These are phyloP conservation scores for Pseudomugil gertrudae DNA, from an alignment of 2,797 vertebrate genomes.

Conservation along the genomic window DNA sequence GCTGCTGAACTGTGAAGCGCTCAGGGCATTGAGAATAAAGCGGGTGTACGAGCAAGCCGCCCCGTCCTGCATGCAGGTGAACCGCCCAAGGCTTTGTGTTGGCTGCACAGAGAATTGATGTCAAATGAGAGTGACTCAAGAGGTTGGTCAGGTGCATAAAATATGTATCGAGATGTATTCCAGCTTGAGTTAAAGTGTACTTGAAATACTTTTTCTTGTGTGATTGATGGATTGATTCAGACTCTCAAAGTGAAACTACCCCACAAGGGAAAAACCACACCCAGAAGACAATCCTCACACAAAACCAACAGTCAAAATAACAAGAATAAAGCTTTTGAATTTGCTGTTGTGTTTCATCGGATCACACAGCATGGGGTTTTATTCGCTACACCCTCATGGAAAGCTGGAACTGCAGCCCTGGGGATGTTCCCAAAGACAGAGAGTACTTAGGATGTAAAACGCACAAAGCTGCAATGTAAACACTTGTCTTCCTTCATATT, in stretches of 20 bases:
- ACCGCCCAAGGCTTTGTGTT: constrained; percentile 56
- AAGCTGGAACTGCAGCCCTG: constrained; percentile 32
- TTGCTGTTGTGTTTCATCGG: constrained; percentile 22
- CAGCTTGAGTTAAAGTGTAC: constrained; percentile 45
- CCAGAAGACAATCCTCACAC: constrained; percentile 12
- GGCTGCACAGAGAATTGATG: constrained; percentile 54
- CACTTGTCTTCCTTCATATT: constrained; percentile 75
- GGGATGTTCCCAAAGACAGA: constrained; percentile 52
- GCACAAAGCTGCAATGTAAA: constrained; percentile 66
- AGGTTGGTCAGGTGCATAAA: constrained; percentile 60
- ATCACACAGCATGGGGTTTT: constrained; percentile 8
- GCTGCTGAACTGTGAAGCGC: constrained; percentile 56
- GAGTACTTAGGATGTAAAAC: constrained; percentile 67
- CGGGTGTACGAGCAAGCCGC: constrained; percentile 16
- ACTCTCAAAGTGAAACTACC: constrained; percentile 52
- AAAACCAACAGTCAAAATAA: constrained; percentile 42
- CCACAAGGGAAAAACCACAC: constrained; percentile 16
- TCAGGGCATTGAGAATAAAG: constrained; percentile 55
- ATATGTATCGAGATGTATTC: constrained; percentile 60
- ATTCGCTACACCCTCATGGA: constrained; percentile 15
- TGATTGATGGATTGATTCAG: constrained; percentile 67
- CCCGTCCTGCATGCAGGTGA: constrained; percentile 55
- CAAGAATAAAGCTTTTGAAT: constrained; percentile 38
- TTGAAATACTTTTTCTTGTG: constrained; percentile 36
- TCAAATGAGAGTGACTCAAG: constrained; percentile 63